A percentile compares a stretch with the other conserved stretches of the same genome.
Evolutionary conservation across 2,113 vertebrate genomes (phyloP).

Genomic region (Atractosteus spatula): DNA sequence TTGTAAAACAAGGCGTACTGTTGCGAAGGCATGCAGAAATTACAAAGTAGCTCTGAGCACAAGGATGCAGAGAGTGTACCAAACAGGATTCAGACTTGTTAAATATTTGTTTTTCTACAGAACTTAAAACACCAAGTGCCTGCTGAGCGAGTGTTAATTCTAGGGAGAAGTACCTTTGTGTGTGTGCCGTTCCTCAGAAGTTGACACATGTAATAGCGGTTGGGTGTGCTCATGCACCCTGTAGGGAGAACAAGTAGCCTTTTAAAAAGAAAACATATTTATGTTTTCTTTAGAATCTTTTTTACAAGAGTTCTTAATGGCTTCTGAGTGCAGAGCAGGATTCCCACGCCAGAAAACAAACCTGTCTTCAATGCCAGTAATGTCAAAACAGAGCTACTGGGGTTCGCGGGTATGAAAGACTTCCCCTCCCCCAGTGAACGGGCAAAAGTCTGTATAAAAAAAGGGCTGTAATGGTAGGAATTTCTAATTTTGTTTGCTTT

Average conservation of each 20-base stretch:
- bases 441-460: too few species aligned
- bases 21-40: too few species aligned
- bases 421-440: too few species aligned
- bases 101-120: too few species aligned
- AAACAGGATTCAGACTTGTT: too few species aligned
- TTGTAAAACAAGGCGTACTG: too few species aligned
- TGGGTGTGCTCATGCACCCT: too few species aligned
- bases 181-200: not conserved
- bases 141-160: not conserved
- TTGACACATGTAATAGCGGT: not conserved
- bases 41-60: too few species aligned
- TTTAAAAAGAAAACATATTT: not conserved
- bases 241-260: not conserved
- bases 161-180: not conserved
- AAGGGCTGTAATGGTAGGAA: too few species aligned
- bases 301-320: not conserved
- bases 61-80: too few species aligned
- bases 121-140: not conserved
- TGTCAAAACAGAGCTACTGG: not conserved
- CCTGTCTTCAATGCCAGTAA: slow-evolving; percentile 9
- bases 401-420: not conserved
- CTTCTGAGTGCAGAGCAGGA: not conserved
- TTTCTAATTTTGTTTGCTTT: too few species aligned
- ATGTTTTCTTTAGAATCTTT: not conserved
- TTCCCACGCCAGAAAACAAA: slow-evolving; percentile 4